Conservation (phyloP, 2,888 invertebrate genomes). For the Camponotus fellah region DNA sequence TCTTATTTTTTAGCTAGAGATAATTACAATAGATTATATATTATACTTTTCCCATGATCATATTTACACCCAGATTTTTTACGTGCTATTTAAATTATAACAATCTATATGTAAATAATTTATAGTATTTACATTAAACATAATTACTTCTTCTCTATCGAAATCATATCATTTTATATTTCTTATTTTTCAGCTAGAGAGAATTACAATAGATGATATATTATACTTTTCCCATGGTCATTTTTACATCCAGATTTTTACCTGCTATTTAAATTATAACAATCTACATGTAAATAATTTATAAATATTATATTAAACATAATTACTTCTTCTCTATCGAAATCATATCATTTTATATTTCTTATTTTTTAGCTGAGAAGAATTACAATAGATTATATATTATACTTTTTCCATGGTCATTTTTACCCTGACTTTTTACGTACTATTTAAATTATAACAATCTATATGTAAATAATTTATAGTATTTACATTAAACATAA, state of each 20-base stretch:
- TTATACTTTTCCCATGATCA: background rate
- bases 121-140: background rate
- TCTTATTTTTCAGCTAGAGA: background rate
- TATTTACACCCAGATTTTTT: background rate
- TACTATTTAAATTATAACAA: background rate
- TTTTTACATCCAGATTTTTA: background rate
- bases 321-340: background rate
- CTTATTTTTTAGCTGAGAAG: background rate
- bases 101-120: background rate
- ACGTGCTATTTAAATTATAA: background rate
- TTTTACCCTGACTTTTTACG: background rate
- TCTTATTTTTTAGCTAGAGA: background rate
- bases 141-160: background rate
- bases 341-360: background rate
- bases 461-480: background rate
- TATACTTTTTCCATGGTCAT: background rate
- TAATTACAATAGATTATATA: conserved; percentile 27
- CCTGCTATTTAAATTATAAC: background rate
- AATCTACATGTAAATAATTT: background rate
- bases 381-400: conserved; percentile 27
- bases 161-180: background rate
- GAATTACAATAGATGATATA: conserved; percentile 28
- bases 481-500: background rate
- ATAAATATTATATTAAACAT: background rate
- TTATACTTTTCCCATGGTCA: background rate